Evolutionary conservation across 2,888 invertebrate species (phyloP).

Genomic region (Torymus aiolomorphi): DNA sequence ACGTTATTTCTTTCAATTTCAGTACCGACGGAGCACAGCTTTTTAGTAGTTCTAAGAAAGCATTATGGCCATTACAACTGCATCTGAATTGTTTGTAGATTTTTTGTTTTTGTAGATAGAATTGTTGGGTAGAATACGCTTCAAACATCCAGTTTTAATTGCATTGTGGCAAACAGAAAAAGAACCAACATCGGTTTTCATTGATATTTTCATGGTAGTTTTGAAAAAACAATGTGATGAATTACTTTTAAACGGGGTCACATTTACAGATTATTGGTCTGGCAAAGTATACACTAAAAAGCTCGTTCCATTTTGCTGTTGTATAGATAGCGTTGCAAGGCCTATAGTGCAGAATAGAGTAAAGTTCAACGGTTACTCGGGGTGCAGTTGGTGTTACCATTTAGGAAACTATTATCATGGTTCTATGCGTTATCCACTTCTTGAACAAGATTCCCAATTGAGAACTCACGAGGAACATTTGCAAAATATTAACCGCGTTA

Average conservation of each 20-base stretch:
- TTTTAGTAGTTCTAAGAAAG: too few relatives aligned
- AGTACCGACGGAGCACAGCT: too few relatives aligned
- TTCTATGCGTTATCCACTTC: conserved; percentile 6
- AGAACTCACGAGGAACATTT: too few relatives aligned
- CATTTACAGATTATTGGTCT: background rate
- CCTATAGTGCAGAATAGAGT: conserved; percentile 34
- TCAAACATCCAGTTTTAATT: conserved; percentile 44
- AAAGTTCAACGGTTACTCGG: conserved; percentile 53
- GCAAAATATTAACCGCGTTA: too few relatives aligned
- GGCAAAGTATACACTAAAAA: background rate
- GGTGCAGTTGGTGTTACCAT: conserved; percentile 56
- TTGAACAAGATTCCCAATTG: too few relatives aligned
- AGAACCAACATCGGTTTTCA: conserved; percentile 52
- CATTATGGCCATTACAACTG: conserved; percentile 55
- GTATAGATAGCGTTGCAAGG: too few relatives aligned
- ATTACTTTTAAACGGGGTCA: background rate
- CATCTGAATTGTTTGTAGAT: conserved; percentile 56
- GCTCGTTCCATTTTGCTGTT: background rate
- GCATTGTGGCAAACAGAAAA: conserved; percentile 50
- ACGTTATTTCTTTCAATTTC: conserved; percentile 53
- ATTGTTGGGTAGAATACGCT: conserved; percentile 42
- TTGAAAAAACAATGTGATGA: conserved; percentile 49
- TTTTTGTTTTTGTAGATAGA: too few relatives aligned
- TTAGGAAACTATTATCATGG: conserved; percentile 40
- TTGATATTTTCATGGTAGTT: conserved; percentile 53